Percentiles rank a stretch among this genome's conserved stretches.
Conservation (phyloP, 1,140 invertebrate species). For the Heliconius hewitsoni region DNA sequence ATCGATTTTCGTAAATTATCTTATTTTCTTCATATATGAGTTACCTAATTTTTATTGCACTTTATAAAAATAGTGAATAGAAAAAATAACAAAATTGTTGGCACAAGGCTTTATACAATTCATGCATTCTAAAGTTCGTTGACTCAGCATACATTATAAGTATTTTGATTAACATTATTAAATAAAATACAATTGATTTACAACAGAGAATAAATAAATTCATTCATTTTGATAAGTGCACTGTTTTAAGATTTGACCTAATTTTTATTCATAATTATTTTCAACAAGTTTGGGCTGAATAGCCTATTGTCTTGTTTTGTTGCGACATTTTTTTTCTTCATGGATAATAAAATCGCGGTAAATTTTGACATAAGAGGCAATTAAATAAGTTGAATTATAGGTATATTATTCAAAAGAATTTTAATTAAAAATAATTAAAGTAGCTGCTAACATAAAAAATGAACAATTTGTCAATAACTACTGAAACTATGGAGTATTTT, state of each 20-base stretch:
- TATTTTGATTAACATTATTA: background rate
- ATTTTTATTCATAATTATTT: conserved; percentile 15
- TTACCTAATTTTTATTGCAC: no score
- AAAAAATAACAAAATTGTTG: no score
- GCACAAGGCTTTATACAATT: no score
- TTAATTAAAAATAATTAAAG: background rate
- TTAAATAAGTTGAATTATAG: conserved; percentile 16
- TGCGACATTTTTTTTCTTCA: background rate
- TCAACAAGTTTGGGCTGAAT: conserved; percentile 17
- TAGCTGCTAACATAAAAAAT: conserved; percentile 20
- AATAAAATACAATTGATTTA: background rate
- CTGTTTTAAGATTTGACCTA: conserved; percentile 17
- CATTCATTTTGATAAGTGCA: background rate
- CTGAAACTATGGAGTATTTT: conserved; percentile 55
- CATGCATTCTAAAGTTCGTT: background rate
- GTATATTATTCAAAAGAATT: conserved; percentile 14
- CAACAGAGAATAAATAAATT: background rate
- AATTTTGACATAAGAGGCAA: conserved; percentile 3
- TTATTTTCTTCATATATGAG: no score
- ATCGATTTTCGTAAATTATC: background rate
- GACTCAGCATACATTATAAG: background rate
- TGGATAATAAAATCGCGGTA: conserved; percentile 11
- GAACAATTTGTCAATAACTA: conserved; percentile 42
- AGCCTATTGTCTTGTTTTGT: conserved; percentile 9
- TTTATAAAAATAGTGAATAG: no score